Percentiles rank a stretch among this genome's conserved stretches.
Evolutionary conservation across 2,113 vertebrate species (phyloP).

Genomic region (Aleadryas rufinucha): DNA sequence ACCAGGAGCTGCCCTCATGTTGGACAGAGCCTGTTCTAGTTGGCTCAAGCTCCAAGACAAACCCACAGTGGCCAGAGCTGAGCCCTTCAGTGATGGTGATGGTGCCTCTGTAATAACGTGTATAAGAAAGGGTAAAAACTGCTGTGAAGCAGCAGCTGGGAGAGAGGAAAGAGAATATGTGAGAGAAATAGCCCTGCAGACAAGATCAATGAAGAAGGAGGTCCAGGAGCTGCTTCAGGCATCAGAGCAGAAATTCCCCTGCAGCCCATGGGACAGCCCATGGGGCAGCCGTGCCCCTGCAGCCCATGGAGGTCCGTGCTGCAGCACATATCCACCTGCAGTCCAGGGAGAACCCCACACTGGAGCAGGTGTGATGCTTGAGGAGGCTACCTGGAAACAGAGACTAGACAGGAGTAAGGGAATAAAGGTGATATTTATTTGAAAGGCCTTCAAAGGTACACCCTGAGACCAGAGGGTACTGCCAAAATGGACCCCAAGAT

Average conservation of each 20-base stretch:
- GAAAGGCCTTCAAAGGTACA: too few species aligned
- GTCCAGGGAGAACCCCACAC: not conserved
- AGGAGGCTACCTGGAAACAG: too few species aligned
- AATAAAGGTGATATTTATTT: too few species aligned
- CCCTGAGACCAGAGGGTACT: too few species aligned
- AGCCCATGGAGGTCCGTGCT: too few species aligned
- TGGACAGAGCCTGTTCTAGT: not conserved
- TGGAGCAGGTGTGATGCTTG: too few species aligned
- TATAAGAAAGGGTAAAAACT: not conserved
- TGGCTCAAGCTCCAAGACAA: not conserved
- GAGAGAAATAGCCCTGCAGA: not conserved
- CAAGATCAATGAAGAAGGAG: not conserved
- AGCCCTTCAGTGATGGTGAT: not conserved
- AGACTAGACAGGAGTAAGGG: too few species aligned
- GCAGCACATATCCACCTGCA: not conserved
- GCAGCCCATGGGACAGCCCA: rapidly evolving
- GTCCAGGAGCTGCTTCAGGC: not conserved
- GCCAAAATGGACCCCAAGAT: too few species aligned
- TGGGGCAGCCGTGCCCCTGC: not conserved
- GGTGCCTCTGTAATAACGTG: not conserved
- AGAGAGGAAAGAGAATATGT: not conserved
- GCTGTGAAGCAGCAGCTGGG: not conserved
- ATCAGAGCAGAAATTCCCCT: rapidly evolving
- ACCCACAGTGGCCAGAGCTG: not conserved
- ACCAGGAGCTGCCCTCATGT: not conserved